These are phyloP conservation scores for Monopis laevigella DNA, from an alignment of 2,888 invertebrate genomes.

Conservation along the genomic window DNA sequence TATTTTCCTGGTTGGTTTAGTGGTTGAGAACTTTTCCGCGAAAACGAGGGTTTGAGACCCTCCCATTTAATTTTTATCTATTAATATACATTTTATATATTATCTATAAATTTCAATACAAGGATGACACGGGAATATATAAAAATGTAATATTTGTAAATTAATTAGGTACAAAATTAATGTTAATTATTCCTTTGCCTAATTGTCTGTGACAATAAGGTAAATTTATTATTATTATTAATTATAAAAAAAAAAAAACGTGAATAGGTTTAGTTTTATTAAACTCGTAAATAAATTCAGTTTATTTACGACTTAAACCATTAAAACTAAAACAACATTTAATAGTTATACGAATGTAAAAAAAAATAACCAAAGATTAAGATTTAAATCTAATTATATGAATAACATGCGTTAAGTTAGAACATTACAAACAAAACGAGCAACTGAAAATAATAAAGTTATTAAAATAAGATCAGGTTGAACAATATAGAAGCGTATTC, in stretches of 20 bases:
- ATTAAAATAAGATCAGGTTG: conserved; percentile 12
- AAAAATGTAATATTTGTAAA: too few species aligned
- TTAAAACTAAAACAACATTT: neutral
- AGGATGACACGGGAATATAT: too few species aligned
- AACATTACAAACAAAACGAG: neutral
- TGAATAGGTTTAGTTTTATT: neutral
- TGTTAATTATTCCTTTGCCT: too few species aligned
- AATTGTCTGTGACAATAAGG: too few species aligned
- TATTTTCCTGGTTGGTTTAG: too few species aligned
- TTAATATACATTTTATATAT: too few species aligned
- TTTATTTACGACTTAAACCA: neutral
- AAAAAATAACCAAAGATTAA: neutral
- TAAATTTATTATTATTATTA: neutral
- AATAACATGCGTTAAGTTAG: neutral
- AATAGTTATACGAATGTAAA: neutral
- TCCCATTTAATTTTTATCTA: too few species aligned
- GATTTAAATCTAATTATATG: neutral
- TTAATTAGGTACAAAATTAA: too few species aligned
- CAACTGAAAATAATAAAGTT: conserved; percentile 10
- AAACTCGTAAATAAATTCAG: neutral
- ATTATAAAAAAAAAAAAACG: neutral
- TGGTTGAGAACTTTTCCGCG: too few species aligned
- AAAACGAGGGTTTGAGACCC: too few species aligned
- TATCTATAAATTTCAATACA: too few species aligned
- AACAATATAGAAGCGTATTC: conserved; percentile 1